phyloP scores from a whole-genome alignment of 2,797 vertebrate species.

The Etheostoma nigrum region DNA sequence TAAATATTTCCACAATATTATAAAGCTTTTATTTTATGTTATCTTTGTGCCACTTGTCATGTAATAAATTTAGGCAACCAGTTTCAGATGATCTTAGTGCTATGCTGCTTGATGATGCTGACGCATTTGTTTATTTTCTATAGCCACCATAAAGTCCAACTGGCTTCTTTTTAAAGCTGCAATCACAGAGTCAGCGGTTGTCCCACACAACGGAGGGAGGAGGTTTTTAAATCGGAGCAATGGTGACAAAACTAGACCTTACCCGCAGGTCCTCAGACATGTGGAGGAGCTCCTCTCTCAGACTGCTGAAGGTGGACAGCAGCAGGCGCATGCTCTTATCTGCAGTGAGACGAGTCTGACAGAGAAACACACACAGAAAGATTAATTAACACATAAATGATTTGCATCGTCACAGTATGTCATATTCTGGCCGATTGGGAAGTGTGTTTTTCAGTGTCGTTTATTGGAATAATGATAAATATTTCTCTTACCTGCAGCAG shows the following conservation, averaged over 20 bases:
- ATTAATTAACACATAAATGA: no score
- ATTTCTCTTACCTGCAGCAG: constrained; percentile 90
- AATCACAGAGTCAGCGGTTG: no score
- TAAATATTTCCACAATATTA: fast-evolving
- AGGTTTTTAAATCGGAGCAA: neutral
- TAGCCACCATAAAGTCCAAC: neutral
- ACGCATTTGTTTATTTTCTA: neutral
- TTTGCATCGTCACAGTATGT: neutral
- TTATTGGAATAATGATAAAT: neutral
- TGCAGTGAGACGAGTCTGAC: constrained; percentile 91
- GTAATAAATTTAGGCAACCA: neutral
- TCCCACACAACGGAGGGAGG: neutral
- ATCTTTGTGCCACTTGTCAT: no score
- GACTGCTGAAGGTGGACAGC: constrained; percentile 92
- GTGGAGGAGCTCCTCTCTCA: constrained; percentile 93
- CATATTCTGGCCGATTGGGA: neutral
- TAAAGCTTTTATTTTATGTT: fast-evolving
- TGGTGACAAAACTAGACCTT: constrained; percentile 41
- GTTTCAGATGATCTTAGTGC: neutral
- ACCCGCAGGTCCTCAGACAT: constrained; percentile 94
- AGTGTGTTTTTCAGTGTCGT: neutral
- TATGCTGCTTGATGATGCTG: neutral
- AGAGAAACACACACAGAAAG: neutral
- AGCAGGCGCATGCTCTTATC: constrained; percentile 94
- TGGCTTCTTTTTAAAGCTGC: no score